Evolutionary conservation across 1,140 invertebrate species (phyloP).

Genomic region (Daktulosphaira vitifoliae): DNA sequence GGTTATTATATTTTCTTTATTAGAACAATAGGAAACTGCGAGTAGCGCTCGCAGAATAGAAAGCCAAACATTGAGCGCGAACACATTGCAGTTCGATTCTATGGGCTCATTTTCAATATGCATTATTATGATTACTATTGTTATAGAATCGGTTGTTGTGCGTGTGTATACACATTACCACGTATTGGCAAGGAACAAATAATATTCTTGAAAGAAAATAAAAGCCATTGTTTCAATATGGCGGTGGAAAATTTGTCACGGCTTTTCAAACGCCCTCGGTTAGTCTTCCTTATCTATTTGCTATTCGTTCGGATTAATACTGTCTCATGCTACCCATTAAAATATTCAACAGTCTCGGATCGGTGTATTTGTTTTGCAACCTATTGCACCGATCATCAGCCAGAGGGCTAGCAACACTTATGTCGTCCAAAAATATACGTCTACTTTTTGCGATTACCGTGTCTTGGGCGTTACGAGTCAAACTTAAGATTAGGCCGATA

Average conservation of each 20-base stretch:
- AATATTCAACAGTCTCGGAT: too few relatives aligned
- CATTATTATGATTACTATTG: slow-evolving; percentile 14
- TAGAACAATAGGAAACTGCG: slow-evolving; percentile 23
- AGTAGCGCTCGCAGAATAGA: slow-evolving; percentile 1
- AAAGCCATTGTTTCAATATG: slow-evolving; percentile 19
- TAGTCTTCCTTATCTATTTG: neutral
- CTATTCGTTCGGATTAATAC: neutral
- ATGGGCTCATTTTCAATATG: slow-evolving; percentile 8
- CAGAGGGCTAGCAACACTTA: too few relatives aligned
- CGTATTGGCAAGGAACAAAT: slow-evolving; percentile 1
- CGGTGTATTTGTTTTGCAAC: too few relatives aligned
- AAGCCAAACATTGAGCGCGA: slow-evolving; percentile 16
- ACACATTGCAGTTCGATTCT: slow-evolving; percentile 12
- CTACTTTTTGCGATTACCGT: too few relatives aligned
- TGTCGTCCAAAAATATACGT: too few relatives aligned
- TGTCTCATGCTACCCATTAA: too few relatives aligned
- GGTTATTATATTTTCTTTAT: slow-evolving; percentile 14
- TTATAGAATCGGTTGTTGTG: neutral
- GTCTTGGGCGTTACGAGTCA: too few relatives aligned
- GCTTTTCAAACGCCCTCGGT: slow-evolving; percentile 16
- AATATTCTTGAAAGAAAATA: neutral
- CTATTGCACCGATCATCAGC: too few relatives aligned
- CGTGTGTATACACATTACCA: neutral
- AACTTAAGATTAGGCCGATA: too few relatives aligned
- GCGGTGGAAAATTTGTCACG: slow-evolving; percentile 27